Evolutionary conservation across 2,113 vertebrate genomes (phyloP).

Genomic region (Symphodus melops): DNA sequence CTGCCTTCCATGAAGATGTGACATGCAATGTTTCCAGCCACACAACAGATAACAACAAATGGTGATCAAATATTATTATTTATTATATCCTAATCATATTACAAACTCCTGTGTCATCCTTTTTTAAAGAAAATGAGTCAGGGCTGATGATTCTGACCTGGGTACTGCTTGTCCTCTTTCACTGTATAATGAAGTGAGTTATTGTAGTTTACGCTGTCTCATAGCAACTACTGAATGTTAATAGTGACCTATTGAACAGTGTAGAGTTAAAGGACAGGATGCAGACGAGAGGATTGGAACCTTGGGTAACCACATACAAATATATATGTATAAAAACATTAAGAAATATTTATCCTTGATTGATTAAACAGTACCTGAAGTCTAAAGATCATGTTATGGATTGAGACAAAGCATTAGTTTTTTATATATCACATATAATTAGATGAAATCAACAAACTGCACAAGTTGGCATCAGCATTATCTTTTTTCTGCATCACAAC

Average conservation of each 20-base stretch:
- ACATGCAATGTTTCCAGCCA: constrained; percentile 57
- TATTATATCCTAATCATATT: constrained; percentile 72
- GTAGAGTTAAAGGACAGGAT: constrained; percentile 44
- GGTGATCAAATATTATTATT: constrained; percentile 70
- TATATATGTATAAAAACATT: constrained; percentile 38
- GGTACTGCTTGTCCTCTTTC: constrained; percentile 58
- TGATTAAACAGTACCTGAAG: constrained; percentile 30
- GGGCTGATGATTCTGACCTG: constrained; percentile 49
- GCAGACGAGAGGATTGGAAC: constrained; percentile 63
- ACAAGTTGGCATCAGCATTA: constrained; percentile 51
- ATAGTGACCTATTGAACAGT: constrained; percentile 56
- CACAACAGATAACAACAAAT: constrained; percentile 57
- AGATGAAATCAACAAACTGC: constrained; percentile 26
- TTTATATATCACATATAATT: constrained; percentile 32
- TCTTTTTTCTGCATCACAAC: constrained; percentile 43
- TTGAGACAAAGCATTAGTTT: not conserved
- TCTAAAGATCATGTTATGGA: not conserved
- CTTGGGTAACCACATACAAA: constrained; percentile 39
- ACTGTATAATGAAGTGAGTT: constrained; percentile 70
- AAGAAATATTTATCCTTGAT: constrained; percentile 11
- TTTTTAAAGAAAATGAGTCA: constrained; percentile 39
- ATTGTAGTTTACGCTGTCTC: constrained; percentile 61
- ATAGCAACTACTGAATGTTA: constrained; percentile 79
- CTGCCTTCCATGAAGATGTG: constrained; percentile 69
- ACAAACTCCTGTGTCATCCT: constrained; percentile 46